These are phyloP conservation scores for Pseudopleuronectes americanus DNA, from an alignment of 2,797 vertebrate species.

Conservation along the genomic window DNA sequence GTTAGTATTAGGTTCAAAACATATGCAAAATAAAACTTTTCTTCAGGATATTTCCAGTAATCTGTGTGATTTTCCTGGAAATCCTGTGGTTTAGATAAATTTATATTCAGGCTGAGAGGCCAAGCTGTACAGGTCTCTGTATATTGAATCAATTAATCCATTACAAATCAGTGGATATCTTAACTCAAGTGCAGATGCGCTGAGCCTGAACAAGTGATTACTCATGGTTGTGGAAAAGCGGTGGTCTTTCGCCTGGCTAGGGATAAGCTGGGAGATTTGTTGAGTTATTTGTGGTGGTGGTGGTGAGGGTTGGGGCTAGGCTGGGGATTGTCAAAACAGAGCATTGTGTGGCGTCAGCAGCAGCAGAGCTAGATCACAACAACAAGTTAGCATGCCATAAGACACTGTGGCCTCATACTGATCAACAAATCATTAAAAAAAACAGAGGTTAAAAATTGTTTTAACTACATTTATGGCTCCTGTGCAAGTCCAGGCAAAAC, in stretches of 20 bases:
- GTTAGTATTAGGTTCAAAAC: too few relatives aligned
- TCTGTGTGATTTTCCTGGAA: too few relatives aligned
- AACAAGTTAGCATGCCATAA: conserved; percentile 39
- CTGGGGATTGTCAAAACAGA: conserved; percentile 55
- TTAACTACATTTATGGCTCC: neutral
- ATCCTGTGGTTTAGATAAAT: conserved; percentile 28
- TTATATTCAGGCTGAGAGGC: conserved; percentile 52
- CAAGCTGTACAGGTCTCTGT: conserved; percentile 46
- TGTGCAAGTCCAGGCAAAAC: neutral
- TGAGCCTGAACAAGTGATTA: conserved; percentile 68
- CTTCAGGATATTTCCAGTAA: conserved; percentile 55
- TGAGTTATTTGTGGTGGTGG: conserved; percentile 45
- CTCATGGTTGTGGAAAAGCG: conserved; percentile 43
- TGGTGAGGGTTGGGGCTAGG: neutral
- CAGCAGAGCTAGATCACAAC: conserved; percentile 49
- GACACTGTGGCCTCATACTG: conserved; percentile 8
- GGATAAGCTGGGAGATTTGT: conserved; percentile 69
- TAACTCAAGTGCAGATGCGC: conserved; percentile 63
- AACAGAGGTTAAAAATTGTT: neutral
- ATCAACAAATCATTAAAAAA: conserved; percentile 10
- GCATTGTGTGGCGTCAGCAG: conserved; percentile 53
- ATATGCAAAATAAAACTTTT: neutral
- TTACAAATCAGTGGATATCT: conserved; percentile 69
- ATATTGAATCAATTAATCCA: conserved; percentile 74
- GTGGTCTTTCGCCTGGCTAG: conserved; percentile 60